Evolutionary conservation across 1,140 invertebrate species (phyloP).

Genomic region (Zaprionus ghesquierei): DNA sequence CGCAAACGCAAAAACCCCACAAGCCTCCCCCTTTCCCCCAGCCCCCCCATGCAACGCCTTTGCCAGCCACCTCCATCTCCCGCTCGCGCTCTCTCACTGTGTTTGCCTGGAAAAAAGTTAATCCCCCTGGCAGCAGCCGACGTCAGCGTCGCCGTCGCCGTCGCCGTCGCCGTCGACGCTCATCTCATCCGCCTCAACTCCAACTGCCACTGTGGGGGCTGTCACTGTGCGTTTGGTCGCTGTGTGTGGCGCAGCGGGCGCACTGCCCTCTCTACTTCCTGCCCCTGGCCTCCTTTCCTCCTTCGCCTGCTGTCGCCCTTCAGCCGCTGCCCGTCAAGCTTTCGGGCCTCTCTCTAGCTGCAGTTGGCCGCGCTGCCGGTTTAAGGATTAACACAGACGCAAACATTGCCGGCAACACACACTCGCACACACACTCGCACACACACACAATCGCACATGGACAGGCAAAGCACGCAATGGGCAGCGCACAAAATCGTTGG

Average conservation of each 20-base stretch:
- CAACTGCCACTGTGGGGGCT: conserved; percentile 42
- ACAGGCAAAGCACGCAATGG: conserved; percentile 71
- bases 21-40: background rate
- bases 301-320: background rate
- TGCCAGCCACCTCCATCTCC: background rate
- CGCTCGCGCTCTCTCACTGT: conserved; percentile 33
- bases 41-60: background rate
- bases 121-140: conserved; percentile 56
- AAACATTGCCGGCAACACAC: conserved; percentile 38
- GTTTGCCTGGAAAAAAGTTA: conserved; percentile 81
- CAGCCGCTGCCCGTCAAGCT: conserved; percentile 41
- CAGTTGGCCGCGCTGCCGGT: conserved; percentile 75
- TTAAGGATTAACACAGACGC: conserved; percentile 82
- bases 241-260: conserved; percentile 52
- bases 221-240: conserved; percentile 59
- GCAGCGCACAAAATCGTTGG: conserved; percentile 82
- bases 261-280: conserved; percentile 5
- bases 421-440: background rate
- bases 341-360: conserved; percentile 71
- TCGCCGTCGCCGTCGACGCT: conserved; percentile 35
- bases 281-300: background rate
- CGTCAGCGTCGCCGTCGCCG: conserved; percentile 40
- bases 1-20: conserved; percentile 44
- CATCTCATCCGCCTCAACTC: conserved; percentile 48
- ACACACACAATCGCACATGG: background rate